Evolutionary conservation across 2,888 invertebrate genomes (phyloP), one percentile per base, ranked within the genome.

Genomic region (Anthophora plumipes): DNA sequence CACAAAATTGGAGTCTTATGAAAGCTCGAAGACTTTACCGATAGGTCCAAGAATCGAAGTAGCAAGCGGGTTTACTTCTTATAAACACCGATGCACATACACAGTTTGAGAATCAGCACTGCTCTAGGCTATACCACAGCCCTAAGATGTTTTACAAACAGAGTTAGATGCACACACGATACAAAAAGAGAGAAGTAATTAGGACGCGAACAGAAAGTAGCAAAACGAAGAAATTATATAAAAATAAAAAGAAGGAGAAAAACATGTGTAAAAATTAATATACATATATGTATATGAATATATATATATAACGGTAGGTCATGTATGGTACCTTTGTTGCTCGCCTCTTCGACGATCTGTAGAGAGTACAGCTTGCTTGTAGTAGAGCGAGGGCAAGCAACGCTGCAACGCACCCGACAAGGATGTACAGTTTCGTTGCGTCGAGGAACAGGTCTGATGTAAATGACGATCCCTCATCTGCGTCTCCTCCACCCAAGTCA

Each of bases 361-460:
- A 96, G 61, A 98, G 95, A 1, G 98, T 98, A 91, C 98, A 97
- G 67, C 94, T 95, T 0, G 98, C 98, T 94, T 98, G 98, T 61
- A 98, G 94, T 14, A 98, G 89, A 0, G 97, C 97, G 54, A 98
- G 95, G 25, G 97, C 94, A 46, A 98, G 94, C 57, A 98, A 93
- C 0, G 97, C 97, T 0, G 95, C 96, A 74, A 98, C 96, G 88
- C 97, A 97, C 9, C 96, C 98, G 77, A 97, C 94, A 55, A 98
- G 97, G 80, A 97, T 96, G 94, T 97, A 97, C 79, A 97, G 94
- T 90, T 97, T 97, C 20, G 96, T 96, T 89, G 96, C 96, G 0
- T 97, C 96, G 60, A 96, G 94, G 95, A 97, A 94, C 95, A 97
- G 84, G 54, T 91, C 68, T 5, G 76, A 52, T 39, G 77, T 39